Conservation (phyloP, 64 coral and sea anemone genomes). For the Dendronephthya gigantea region DNA sequence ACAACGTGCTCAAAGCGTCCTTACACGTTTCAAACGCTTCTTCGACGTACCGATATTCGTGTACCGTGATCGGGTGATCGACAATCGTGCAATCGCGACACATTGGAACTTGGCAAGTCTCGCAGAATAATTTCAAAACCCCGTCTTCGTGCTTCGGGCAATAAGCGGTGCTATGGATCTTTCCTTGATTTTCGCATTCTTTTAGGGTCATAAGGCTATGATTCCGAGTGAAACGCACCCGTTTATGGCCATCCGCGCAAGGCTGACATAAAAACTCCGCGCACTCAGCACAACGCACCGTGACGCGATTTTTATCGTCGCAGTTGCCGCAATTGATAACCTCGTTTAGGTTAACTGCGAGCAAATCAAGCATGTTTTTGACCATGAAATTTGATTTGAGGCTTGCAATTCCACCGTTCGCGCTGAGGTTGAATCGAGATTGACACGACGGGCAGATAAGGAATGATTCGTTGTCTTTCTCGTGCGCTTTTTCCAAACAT, state of each 20-base stretch:
- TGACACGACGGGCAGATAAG: not conserved
- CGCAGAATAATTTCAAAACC: slow-evolving; percentile 32
- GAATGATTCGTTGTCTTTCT: not conserved
- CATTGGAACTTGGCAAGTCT: slow-evolving; percentile 38
- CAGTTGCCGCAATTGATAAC: slow-evolving; percentile 28
- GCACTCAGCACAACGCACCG: slow-evolving; percentile 2
- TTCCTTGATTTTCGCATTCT: slow-evolving; percentile 19
- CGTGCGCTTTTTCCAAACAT: not conserved
- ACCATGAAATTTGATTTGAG: slow-evolving; percentile 19
- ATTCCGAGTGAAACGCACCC: slow-evolving; percentile 15
- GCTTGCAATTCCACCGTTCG: not conserved
- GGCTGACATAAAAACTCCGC: slow-evolving; percentile 21
- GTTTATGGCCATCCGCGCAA: slow-evolving; percentile 25
- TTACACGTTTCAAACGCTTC: not conserved
- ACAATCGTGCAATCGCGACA: slow-evolving; percentile 51
- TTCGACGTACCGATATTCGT: not conserved
- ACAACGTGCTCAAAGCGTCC: not conserved
- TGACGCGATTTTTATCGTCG: not conserved
- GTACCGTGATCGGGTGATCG: slow-evolving; percentile 19
- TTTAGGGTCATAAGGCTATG: slow-evolving; percentile 25
- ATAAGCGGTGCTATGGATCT: slow-evolving; percentile 5
- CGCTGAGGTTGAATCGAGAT: not conserved
- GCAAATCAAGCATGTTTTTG: slow-evolving; percentile 26
- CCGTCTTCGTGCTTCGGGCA: slow-evolving; percentile 31
- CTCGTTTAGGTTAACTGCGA: slow-evolving; percentile 17